phyloP scores from a whole-genome alignment of 2,888 invertebrate genomes.

The Oscheius onirici region DNA sequence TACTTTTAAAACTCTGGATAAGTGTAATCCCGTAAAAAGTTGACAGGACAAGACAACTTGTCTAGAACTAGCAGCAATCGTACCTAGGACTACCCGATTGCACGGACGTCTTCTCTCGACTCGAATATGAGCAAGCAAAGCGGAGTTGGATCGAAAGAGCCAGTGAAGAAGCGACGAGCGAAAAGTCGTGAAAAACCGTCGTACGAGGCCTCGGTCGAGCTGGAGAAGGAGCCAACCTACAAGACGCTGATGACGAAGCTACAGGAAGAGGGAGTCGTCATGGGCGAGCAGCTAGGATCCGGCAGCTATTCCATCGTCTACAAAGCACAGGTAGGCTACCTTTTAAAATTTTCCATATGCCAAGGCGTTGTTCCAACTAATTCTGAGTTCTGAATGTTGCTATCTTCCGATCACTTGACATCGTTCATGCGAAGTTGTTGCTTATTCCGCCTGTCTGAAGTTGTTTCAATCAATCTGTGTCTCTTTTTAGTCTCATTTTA shows the following conservation, averaged over 20 bases:
- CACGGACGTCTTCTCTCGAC: too few relatives aligned
- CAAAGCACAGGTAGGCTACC: neutral
- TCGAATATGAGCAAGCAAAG: too few relatives aligned
- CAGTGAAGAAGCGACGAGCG: neutral
- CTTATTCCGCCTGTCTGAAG: too few relatives aligned
- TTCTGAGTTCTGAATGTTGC: too few relatives aligned
- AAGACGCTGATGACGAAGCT: neutral
- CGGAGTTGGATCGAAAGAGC: neutral
- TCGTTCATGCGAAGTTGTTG: too few relatives aligned
- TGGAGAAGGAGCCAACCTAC: constrained; percentile 2
- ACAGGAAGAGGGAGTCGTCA: neutral
- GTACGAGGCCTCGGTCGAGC: neutral
- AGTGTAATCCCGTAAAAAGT: neutral
- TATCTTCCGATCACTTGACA: too few relatives aligned
- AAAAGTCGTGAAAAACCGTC: neutral
- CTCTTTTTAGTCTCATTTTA: too few relatives aligned
- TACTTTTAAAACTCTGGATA: neutral
- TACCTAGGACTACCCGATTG: too few relatives aligned
- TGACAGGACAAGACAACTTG: neutral
- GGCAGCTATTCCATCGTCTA: constrained; percentile 7
- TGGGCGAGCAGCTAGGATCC: neutral
- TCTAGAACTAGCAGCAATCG: neutral
- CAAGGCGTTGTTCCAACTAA: too few relatives aligned
- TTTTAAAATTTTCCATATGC: too few relatives aligned
- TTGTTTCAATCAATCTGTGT: too few relatives aligned